Conservation (phyloP, 2,113 vertebrate genomes). For the western clawed frog (Xenopus tropicalis) region UCB_Xtro_10.0 CM004445.2:114336001-114336500, state of each 20-base stretch:
- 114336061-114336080: conserved; percentile 58
- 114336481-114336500: conserved; percentile 26
- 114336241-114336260: not conserved
- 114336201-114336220: conserved; percentile 57
- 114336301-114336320: not conserved
- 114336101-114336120: conserved; percentile 48
- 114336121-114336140: conserved; percentile 54
- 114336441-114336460: conserved; percentile 33
- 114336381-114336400: conserved; percentile 22
- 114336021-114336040: conserved; percentile 65
- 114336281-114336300: not conserved
- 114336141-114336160: conserved; percentile 57
- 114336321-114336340: not conserved
- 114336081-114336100: conserved; percentile 45
- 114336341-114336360: not conserved
- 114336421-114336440: conserved; percentile 8
- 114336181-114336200: conserved; percentile 56
- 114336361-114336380: not conserved
- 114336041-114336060: conserved; percentile 56
- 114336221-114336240: conserved; percentile 53
- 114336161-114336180: conserved; percentile 51
- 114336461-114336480: conserved; percentile 23
- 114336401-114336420: not conserved
- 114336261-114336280: not conserved
- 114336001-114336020: conserved; percentile 53